These are phyloP conservation scores for Coremacera marginata DNA, from an alignment of 2,888 invertebrate species.

Conservation along the genomic window DNA sequence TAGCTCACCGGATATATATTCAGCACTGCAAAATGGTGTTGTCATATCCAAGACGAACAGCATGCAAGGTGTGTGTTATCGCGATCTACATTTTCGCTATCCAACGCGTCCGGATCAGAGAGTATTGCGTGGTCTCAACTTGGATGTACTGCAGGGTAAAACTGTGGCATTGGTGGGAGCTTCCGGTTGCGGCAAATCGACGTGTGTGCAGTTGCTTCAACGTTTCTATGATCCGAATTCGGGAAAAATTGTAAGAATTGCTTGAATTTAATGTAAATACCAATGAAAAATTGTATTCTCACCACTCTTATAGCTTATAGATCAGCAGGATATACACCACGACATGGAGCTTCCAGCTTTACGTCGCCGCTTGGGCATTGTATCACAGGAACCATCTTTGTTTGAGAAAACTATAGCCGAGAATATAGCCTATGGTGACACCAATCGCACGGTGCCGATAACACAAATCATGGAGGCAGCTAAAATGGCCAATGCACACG, in stretches of 20 bases:
- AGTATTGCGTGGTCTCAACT: slow-evolving; percentile 78
- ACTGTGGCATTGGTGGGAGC: slow-evolving; percentile 81
- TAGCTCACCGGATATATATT: slow-evolving; percentile 66
- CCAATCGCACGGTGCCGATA: slow-evolving; percentile 73
- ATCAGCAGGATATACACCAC: slow-evolving; percentile 71
- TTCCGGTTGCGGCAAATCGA: slow-evolving; percentile 86
- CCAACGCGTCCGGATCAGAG: slow-evolving; percentile 81
- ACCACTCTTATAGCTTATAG: slow-evolving; percentile 61
- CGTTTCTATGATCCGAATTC: slow-evolving; percentile 82
- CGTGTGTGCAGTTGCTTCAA: slow-evolving; percentile 82
- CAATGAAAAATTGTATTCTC: too few relatives aligned
- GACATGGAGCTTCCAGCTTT: slow-evolving; percentile 74
- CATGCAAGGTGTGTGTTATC: slow-evolving; percentile 70
- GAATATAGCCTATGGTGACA: slow-evolving; percentile 93
- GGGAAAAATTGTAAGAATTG: slow-evolving; percentile 72
- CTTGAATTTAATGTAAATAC: not conserved
- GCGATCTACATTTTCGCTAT: slow-evolving; percentile 81
- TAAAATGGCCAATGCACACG: slow-evolving; percentile 87
- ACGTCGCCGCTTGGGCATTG: slow-evolving; percentile 84
- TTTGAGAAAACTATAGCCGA: slow-evolving; percentile 90
- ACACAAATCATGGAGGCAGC: slow-evolving; percentile 83
- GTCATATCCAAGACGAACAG: slow-evolving; percentile 50
- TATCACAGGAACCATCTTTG: slow-evolving; percentile 91
- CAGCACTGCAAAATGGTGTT: slow-evolving; percentile 34
- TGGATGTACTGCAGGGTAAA: slow-evolving; percentile 77